These are phyloP conservation scores for Oreocharis arfaki DNA, from an alignment of 2,113 vertebrate species.

Conservation along the genomic window DNA sequence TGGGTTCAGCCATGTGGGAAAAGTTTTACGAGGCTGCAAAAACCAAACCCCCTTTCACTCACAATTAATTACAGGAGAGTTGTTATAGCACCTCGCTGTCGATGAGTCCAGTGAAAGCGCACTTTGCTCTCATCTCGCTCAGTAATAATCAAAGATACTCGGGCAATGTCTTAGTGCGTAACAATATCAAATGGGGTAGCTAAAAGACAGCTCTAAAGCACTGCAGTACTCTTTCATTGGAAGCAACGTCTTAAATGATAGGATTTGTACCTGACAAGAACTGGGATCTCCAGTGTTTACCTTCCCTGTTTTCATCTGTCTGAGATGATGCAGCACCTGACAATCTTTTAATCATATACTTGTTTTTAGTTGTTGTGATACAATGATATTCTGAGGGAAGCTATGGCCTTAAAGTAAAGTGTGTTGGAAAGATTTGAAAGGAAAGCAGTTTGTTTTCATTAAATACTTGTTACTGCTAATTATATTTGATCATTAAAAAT, in stretches of 20 bases:
- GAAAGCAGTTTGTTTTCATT: slow-evolving; percentile 73
- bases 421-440: slow-evolving; percentile 53
- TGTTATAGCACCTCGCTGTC: slow-evolving; percentile 77
- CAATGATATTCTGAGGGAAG: slow-evolving; percentile 20
- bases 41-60: slow-evolving; percentile 80
- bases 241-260: background rate
- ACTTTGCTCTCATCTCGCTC: slow-evolving; percentile 77
- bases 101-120: slow-evolving; percentile 71
- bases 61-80: slow-evolving; percentile 88
- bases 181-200: slow-evolving; percentile 4
- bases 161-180: background rate
- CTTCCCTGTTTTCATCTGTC: background rate
- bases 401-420: slow-evolving; percentile 42
- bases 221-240: background rate
- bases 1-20: slow-evolving; percentile 89
- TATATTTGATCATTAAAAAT: slow-evolving; percentile 71
- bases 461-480: slow-evolving; percentile 72
- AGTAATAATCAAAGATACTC: slow-evolving; percentile 80
- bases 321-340: background rate
- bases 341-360: slow-evolving; percentile 3
- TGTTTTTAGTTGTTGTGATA: background rate
- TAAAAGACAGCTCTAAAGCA: slow-evolving; percentile 19
- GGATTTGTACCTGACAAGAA: background rate
- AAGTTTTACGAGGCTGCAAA: slow-evolving; percentile 82
- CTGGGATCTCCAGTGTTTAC: background rate